Base-by-base conservation (phyloP, 2,797 vertebrate species). In the Petrocephalus sullivani region DNA sequence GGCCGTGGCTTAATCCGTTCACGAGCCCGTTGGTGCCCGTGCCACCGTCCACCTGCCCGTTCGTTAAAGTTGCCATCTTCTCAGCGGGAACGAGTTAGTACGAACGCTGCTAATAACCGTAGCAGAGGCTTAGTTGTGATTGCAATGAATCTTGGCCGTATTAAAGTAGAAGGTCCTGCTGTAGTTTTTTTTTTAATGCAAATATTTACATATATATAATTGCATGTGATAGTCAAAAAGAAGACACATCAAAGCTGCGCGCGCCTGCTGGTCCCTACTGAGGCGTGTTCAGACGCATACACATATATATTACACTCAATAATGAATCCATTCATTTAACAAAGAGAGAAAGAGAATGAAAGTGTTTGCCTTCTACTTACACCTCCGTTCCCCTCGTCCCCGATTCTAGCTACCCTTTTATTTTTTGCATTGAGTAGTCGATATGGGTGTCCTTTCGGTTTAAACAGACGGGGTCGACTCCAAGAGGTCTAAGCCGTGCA, bases 31-130 rank as follows among this genome's bases (percentile, higher is more conserved):
- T 97, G 94, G 96, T 97, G 95, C 97, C 96, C 96, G 96, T 96
- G 94, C 96, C 93, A 96, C 96, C 97, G 96, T 98, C 98, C 97
- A 97, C 96, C 96, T 98, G 98, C 96, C 98, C 98, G 96, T 99
- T 99, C 94, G 97, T 98, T 97, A 99, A 98, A 98, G 98, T 99
- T 97, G 98, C 97, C 98, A 99, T 99, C 96, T 97, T 98, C 94
- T 88, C 92, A 94, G 92, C 93, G 92, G 94, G 93, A 92, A 92
- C 91, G 92, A 94, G 93, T 95, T 94, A 84, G 71, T 57, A 81
- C 58, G 9, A 84, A 61, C 88, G 86, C 51, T 78, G 92, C 90
- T 90, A 89, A 86, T 89, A 89, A 91, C 91, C 89, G 92, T 90
- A 90, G 93, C 90, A 90, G 88, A 88, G 64, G 85, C 91, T 91